A percentile compares a stretch with the other conserved stretches of the same genome.
Conservation (phyloP, 2,113 vertebrate genomes). For the Circaetus gallicus region DNA sequence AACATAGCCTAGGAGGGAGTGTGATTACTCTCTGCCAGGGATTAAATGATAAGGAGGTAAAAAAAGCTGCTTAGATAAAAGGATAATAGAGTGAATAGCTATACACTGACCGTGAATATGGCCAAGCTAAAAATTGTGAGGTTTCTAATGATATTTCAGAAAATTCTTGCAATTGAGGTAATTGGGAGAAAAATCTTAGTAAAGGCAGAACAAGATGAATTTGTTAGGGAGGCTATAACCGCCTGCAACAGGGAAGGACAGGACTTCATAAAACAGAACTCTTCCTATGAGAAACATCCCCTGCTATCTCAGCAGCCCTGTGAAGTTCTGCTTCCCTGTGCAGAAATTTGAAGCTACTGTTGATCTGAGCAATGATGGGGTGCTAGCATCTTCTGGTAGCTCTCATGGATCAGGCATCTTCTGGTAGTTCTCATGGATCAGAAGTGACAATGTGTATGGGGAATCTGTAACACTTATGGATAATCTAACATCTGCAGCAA, state of each 20-base stretch:
- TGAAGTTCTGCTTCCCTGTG: slow-evolving; percentile 1
- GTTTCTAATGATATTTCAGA: neutral
- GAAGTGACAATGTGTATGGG: fast-evolving
- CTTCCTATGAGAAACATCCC: neutral
- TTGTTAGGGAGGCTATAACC: neutral
- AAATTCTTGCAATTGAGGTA: neutral
- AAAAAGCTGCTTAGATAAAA: neutral
- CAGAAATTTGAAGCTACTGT: neutral
- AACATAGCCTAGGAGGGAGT: neutral
- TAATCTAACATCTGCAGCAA: neutral
- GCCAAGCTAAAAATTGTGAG: neutral
- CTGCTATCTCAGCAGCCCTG: neutral
- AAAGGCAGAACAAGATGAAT: neutral
- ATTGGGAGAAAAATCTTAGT: neutral
- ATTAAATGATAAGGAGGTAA: neutral
- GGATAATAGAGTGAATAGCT: neutral
- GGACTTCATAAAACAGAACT: neutral
- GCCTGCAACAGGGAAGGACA: neutral
- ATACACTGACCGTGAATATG: neutral
- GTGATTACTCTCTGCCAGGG: neutral
- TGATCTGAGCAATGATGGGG: neutral
- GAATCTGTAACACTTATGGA: neutral
- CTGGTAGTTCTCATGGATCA: neutral
- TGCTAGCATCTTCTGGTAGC: neutral
- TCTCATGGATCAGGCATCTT: neutral